Conservation (phyloP, 2,888 invertebrate genomes). For the Mayetiola destructor region DNA sequence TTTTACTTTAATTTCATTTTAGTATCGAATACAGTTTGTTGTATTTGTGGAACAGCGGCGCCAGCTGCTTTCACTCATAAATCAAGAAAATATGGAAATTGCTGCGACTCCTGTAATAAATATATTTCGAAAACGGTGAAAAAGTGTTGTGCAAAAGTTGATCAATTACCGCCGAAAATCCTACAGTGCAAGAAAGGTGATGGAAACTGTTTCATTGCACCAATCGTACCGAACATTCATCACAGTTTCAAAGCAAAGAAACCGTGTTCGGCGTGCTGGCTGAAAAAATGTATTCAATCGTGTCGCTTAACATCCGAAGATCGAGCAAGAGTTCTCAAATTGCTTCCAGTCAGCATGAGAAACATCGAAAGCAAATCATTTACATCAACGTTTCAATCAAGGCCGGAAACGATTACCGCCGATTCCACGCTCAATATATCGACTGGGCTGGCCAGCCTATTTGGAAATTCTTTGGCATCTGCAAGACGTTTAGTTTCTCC, state of each 20-base stretch:
- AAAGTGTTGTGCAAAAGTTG: constrained; percentile 28
- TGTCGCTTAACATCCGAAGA: constrained; percentile 61
- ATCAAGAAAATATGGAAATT: constrained; percentile 68
- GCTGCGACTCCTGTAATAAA: constrained; percentile 74
- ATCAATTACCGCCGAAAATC: constrained; percentile 10
- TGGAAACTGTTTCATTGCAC: constrained; percentile 23
- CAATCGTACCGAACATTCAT: constrained; percentile 43
- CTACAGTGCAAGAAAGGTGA: constrained; percentile 21
- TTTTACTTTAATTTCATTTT: constrained; percentile 21
- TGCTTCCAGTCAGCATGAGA: constrained; percentile 53
- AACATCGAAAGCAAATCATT: constrained; percentile 9
- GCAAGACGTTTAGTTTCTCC: not conserved
- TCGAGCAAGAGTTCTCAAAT: constrained; percentile 49
- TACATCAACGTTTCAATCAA: not conserved
- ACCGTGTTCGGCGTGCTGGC: constrained; percentile 75
- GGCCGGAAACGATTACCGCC: not conserved
- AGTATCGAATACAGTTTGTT: constrained; percentile 40
- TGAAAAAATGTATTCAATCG: constrained; percentile 66
- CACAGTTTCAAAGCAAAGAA: constrained; percentile 52
- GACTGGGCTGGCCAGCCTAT: not conserved
- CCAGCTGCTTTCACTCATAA: constrained; percentile 63
- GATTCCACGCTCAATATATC: not conserved
- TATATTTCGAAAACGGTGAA: constrained; percentile 73
- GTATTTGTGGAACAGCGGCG: constrained; percentile 63
- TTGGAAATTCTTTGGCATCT: not conserved